Conservation (phyloP, 2,797 vertebrate species). For the Sebastes iracundus region DNA sequence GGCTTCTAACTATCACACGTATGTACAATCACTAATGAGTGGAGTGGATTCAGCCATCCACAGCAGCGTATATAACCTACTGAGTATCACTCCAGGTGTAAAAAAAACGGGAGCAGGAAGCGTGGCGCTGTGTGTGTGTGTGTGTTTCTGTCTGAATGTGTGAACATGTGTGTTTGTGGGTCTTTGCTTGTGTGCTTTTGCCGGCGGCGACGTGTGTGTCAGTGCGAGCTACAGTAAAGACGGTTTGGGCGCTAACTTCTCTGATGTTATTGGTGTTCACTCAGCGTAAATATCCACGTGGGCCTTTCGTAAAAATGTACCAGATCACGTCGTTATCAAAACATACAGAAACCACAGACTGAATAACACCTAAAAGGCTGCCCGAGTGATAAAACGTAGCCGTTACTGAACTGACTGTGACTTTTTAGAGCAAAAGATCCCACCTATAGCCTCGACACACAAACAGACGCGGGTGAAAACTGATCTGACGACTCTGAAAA, state of each 20-base stretch:
- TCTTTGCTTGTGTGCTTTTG: conserved; percentile 70
- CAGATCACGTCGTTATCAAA: conserved; percentile 56
- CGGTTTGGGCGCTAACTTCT: conserved; percentile 8
- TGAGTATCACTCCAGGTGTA: not conserved
- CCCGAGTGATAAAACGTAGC: conserved; percentile 52
- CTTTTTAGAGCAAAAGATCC: conserved; percentile 58
- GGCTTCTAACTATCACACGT: conserved; percentile 31
- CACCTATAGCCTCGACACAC: conserved; percentile 67
- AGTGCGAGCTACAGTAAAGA: conserved; percentile 47
- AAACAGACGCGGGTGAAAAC: conserved; percentile 47
- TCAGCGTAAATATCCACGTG: conserved; percentile 5
- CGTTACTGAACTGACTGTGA: conserved; percentile 60
- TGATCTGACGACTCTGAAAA: conserved; percentile 25
- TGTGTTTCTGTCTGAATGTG: conserved; percentile 50
- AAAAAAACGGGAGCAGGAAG: not conserved
- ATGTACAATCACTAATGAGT: conserved; percentile 55
- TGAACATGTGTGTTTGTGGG: conserved; percentile 60
- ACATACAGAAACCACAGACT: conserved; percentile 66
- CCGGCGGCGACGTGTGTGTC: conserved; percentile 41
- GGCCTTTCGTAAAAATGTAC: conserved; percentile 41
- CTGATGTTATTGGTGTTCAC: conserved; percentile 2
- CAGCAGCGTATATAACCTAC: conserved; percentile 6
- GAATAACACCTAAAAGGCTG: conserved; percentile 58
- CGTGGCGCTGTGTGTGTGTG: not conserved
- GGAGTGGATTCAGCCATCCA: conserved; percentile 25